Conservation (phyloP, 2,888 invertebrate genomes). For the Thymelicus sylvestris region DNA sequence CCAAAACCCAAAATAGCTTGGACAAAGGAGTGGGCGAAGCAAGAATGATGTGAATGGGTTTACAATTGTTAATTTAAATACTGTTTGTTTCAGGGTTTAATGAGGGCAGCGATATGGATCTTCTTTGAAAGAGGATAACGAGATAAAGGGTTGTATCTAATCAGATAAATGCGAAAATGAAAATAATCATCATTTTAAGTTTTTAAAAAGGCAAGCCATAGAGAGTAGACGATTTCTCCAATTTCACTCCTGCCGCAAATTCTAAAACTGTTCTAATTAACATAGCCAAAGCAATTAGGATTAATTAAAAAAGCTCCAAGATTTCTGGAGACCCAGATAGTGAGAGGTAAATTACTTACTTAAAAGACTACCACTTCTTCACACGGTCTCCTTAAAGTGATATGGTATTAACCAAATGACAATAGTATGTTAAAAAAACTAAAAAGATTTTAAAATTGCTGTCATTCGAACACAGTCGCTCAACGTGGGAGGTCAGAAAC, state of each 20-base stretch:
- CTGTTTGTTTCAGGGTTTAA: conserved; percentile 63
- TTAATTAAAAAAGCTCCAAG: too few species aligned
- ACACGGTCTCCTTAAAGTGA: not conserved
- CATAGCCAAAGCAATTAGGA: too few species aligned
- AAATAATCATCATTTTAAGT: too few species aligned
- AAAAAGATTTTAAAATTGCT: not conserved
- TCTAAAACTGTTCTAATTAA: too few species aligned
- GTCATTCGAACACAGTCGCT: not conserved
- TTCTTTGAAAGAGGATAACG: conserved; percentile 48
- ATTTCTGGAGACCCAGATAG: too few species aligned
- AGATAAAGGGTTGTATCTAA: too few species aligned
- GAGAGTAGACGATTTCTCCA: too few species aligned
- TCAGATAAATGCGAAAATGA: too few species aligned
- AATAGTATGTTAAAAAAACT: not conserved
- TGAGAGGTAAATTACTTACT: too few species aligned
- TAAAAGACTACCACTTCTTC: not conserved
- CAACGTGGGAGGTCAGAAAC: not conserved
- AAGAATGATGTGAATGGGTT: conserved; percentile 73
- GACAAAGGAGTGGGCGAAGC: conserved; percentile 78
- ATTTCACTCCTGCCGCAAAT: too few species aligned
- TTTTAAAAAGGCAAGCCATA: too few species aligned
- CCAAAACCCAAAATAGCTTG: conserved; percentile 60
- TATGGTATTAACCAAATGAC: not conserved
- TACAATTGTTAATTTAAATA: conserved; percentile 75
- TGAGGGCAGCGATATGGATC: conserved; percentile 64